These are phyloP conservation scores for Tribolium castaneum DNA, from an alignment of 1,140 invertebrate species.

Conservation along the genomic window DNA sequence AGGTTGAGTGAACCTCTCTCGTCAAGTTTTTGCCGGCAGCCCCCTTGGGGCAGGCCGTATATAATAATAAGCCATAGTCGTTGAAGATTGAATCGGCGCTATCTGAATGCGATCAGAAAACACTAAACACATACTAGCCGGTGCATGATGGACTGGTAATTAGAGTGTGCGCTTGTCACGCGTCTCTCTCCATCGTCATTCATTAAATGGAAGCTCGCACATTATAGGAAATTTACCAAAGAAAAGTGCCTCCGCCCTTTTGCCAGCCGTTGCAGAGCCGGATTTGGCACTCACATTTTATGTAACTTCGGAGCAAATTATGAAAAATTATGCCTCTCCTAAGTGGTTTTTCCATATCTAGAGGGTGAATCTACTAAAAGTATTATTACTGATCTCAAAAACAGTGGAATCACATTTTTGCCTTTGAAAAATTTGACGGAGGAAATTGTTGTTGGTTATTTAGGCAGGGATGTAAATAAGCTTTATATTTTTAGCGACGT, in stretches of 20 bases:
- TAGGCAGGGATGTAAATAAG: too few relatives aligned
- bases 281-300: too few relatives aligned
- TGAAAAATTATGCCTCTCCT: too few relatives aligned
- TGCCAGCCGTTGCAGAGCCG: too few relatives aligned
- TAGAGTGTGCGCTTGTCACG: conserved; percentile 52
- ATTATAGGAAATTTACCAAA: neutral
- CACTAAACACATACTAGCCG: conserved; percentile 45
- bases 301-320: too few relatives aligned
- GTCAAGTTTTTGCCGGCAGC: neutral
- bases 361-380: too few relatives aligned
- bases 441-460: too few relatives aligned
- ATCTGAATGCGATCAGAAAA: conserved; percentile 46
- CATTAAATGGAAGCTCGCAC: conserved; percentile 20
- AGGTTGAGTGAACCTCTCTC: neutral
- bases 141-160: conserved; percentile 52
- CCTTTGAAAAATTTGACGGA: too few relatives aligned
- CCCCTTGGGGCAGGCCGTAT: conserved; percentile 26
- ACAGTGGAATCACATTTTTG: too few relatives aligned
- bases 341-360: too few relatives aligned
- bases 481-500: too few relatives aligned
- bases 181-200: conserved; percentile 18
- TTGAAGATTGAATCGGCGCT: conserved; percentile 38
- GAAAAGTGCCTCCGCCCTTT: neutral
- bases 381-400: too few relatives aligned
- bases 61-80: conserved; percentile 39